These are phyloP conservation scores for Sceloporus tristichus DNA, from an alignment of 2,113 vertebrate species.

Conservation along the genomic window DNA sequence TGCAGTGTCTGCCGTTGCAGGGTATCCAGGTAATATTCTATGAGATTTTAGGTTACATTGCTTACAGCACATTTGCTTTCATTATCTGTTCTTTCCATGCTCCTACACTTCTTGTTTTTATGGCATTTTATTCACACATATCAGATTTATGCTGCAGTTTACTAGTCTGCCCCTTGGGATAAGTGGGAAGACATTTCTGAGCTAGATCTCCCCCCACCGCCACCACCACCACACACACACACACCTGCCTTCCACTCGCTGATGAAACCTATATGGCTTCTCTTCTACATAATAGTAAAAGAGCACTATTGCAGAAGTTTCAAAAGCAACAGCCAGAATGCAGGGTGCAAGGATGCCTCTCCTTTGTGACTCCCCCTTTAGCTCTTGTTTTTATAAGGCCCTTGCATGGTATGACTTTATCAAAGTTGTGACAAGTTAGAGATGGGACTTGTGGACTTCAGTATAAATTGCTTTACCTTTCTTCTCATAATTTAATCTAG, in stretches of 20 bases:
- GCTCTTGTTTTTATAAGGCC: not conserved
- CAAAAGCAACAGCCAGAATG: not conserved
- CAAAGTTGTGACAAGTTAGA: not conserved
- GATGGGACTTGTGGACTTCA: not conserved
- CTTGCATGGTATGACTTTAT: not conserved
- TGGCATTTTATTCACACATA: constrained; percentile 26
- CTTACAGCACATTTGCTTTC: constrained; percentile 33
- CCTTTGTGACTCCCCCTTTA: not conserved
- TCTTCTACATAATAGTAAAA: not conserved
- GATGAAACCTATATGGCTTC: not conserved
- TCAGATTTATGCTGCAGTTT: constrained; percentile 38
- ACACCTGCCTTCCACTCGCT: no score
- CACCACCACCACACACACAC: no score
- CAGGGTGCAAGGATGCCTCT: no score
- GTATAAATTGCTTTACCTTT: not conserved
- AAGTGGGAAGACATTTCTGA: constrained; percentile 14
- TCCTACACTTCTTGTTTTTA: constrained; percentile 22
- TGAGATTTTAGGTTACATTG: constrained; percentile 30
- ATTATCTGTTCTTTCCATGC: constrained; percentile 30
- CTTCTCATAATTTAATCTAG: not conserved
- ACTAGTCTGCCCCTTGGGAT: constrained; percentile 23
- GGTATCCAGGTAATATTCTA: constrained; percentile 25
- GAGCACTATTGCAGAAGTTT: not conserved
- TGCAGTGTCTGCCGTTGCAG: not conserved
- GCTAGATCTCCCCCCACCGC: not conserved